Base-by-base conservation (phyloP, 2,888 invertebrate species). In the Lithosia quadra region DNA sequence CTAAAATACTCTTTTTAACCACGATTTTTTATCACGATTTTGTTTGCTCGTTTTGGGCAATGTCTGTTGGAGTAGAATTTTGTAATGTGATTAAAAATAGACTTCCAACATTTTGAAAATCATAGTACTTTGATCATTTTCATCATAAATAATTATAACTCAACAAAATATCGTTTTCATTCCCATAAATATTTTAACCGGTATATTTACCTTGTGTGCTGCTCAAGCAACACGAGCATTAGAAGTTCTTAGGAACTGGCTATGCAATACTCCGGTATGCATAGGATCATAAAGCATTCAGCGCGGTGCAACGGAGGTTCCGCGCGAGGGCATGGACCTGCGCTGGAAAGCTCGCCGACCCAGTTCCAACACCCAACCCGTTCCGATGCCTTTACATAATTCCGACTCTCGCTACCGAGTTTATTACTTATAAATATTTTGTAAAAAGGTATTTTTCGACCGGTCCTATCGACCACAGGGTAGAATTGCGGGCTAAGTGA, bases 331-430 rank as follows among this genome's bases (percentile, higher is more conserved):
- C 87, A 88, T 81, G 78, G 85, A 85, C 87, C 84, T 77, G 68
- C 73, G 72, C 82, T 88, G 90, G 91, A 92, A 92, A 92, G 88
- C 89, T 84, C 80, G 80, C 84, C 91, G 92, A 91, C 92, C 92
- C 89, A 91, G 87, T 88, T 91, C 81, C 81, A 78, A 80, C 76
- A 68, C 71, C 74, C 77, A 82, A 84, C 84, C 78, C 67, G 85
- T 85, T 85, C 78, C 75, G 65, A 80, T 71, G 75, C 76, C 84
- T 78, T 88, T 88, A 86, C 86, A 87, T 88, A 88, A 88, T 80
- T 78, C 80, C 80, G 77, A 82, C 86, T 81, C 86, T 87, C 86
- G 81, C 83, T 81, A 78, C 76, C 78, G 70, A 75, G 71, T 76
- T 78, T 70, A 82, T 68, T 73, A 80, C 75, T 34, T 33, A 43